Evolutionary conservation across 2,797 vertebrate species (phyloP), one percentile per base, ranked within the genome.

Genomic region (Hydrolagus colliei): DNA sequence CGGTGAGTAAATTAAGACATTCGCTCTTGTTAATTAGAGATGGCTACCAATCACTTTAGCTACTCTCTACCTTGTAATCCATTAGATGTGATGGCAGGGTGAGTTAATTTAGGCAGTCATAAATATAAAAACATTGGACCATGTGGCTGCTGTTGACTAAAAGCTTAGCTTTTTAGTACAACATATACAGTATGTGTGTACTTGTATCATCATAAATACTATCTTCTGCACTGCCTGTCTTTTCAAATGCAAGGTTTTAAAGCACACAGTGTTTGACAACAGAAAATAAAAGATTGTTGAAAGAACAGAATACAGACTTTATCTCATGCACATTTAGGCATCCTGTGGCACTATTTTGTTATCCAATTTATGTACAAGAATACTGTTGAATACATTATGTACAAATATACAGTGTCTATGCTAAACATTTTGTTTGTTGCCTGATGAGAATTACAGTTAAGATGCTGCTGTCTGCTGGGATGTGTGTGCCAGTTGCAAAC

Each of bases 311-410:
- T 92, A 93, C 93, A 93, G 93, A 92, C 90, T 93, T 92, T 95
- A 93, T 94, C 91, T 94, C 95, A 95, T 94, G 94, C 95, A 97
- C 95, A 95, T 95, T 92, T 94, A 96, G 95, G 95, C 96, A 96
- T 95, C 95, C 93, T 94, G 93, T 93, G 93, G 94, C 95, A 91
- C 95, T 94, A 94, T 95, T 93, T 87, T 92, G 90, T 92, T 94
- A 96, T 91, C 92, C 94, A 94, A 93, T 92, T 90, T 95, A 95
- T 95, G 94, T 95, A 96, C 94, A 95, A 92, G 90, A 93, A 84
- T 84, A 84, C 88, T 90, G 90, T 88, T 92, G 90, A 91, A 91
- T 91, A 91, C 90, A 88, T 91, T 93, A 94, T 94, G 92, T 95
- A 96, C 94, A 96, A 93, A 94, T 94, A 92, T 93, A 95, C 94